Base-by-base conservation (phyloP, 2,797 vertebrate species). In the Phrynocephalus forsythii region DNA sequence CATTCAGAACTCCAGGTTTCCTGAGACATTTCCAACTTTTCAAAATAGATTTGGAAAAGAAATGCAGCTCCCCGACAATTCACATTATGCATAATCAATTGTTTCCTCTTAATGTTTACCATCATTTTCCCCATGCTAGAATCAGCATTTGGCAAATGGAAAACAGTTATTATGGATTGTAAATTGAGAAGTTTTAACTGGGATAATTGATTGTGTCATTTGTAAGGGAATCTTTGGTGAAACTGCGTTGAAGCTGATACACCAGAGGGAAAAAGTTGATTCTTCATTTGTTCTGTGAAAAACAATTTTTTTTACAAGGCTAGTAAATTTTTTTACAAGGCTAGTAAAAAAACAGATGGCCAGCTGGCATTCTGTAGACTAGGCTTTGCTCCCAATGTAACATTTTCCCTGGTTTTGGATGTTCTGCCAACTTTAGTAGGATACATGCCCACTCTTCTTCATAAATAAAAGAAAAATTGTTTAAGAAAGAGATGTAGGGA, bases 251-350 rank as follows among this genome's bases (percentile, higher is more conserved):
- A 79, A 60, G 50, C 26, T 52, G n/a, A 28, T 60, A 79, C 28
- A 2, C 8, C 20, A 6, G 56, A 79, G 28, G 77, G 56, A n/a
- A 79, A 56, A 60, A 60, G 56, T 30, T 30, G 15, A 79, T 30
- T 16, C 50, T n/a, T 56, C 16, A 79, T 79, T 60, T 79, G 24
- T 30, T 79, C 30, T 50, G 15, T 79, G 56, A 79, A 79, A 4
- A n/a, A n/a, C 16, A 79, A 72, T 15, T 9, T n/a, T 4, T 0
- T 1, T 1, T 15, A 1, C 13, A 56, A 11, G 52, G 3, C 18
- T 50, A n/a, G n/a, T n/a, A n/a, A n/a, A n/a, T 9, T n/a, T 4
- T 0, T 1, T 1, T 15, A 1, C 13, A 56, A 11, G 52, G 3
- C 18, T 50, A n/a, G n/a, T n/a, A n/a, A n/a, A n/a, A n/a, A n/a